A percentile compares a stretch with the other conserved stretches of the same genome.
Evolutionary conservation across 2,113 vertebrate species (phyloP).

Genomic region (Arizona elegans): DNA sequence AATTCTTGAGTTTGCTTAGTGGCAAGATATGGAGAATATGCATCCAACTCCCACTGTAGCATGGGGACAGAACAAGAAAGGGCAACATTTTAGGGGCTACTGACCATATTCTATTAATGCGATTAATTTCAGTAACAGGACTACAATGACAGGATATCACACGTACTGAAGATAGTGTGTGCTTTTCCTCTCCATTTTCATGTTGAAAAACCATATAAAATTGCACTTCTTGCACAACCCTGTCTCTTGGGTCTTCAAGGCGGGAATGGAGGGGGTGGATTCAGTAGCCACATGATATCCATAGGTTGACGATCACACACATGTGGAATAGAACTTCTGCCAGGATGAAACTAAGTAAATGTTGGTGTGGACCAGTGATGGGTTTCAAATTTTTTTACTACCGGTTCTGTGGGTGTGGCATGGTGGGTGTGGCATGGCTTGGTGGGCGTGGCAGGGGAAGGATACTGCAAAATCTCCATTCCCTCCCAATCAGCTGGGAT

Average conservation of each 20-base stretch:
- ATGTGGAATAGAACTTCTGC: not conserved
- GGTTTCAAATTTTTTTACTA: too few relatives aligned
- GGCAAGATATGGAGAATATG: not conserved
- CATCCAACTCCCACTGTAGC: not conserved
- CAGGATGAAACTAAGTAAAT: not conserved
- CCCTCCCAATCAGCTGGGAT: too few relatives aligned
- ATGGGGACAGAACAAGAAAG: not conserved
- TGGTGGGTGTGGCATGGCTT: too few relatives aligned
- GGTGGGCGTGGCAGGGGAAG: too few relatives aligned
- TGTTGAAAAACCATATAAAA: not conserved
- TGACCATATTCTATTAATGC: not conserved
- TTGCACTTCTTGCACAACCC: not conserved
- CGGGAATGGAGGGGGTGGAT: rapidly evolving
- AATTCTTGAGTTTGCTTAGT: not conserved
- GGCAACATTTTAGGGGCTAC: not conserved
- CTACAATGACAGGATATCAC: not conserved
- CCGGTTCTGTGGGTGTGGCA: too few relatives aligned
- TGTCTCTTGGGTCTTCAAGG: not conserved
- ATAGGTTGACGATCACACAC: not conserved
- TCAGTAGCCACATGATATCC: not conserved
- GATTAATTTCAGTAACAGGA: not conserved
- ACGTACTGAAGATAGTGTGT: not conserved
- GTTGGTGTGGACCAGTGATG: not conserved
- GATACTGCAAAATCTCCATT: too few relatives aligned
- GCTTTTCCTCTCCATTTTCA: not conserved